Evolutionary conservation across 1,140 invertebrate species (phyloP).

Genomic region (Drosophila watanabei): DNA sequence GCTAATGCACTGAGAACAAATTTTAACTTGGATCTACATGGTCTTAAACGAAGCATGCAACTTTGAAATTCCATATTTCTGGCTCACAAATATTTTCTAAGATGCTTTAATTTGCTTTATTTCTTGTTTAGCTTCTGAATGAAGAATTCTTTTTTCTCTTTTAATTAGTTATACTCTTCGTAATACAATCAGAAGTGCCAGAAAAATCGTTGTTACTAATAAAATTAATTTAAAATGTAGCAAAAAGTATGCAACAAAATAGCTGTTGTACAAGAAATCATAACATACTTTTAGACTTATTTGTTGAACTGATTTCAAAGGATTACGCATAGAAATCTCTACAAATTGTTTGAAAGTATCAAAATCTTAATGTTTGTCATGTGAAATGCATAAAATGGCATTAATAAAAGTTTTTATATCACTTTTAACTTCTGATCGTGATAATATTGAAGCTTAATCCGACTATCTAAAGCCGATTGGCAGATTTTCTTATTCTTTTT

Average conservation of each 20-base stretch:
- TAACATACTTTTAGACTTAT: no score
- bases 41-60: not conserved
- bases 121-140: no score
- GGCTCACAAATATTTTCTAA: not conserved
- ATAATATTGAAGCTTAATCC: not conserved
- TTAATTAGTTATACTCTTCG: no score
- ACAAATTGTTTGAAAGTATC: no score
- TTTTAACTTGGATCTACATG: not conserved
- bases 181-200: not conserved
- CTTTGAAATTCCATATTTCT: not conserved
- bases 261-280: no score
- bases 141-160: no score
- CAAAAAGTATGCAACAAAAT: no score
- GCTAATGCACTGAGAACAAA: not conserved
- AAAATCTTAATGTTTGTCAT: not conserved
- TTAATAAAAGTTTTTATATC: not conserved
- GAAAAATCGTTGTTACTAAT: not conserved
- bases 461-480: not conserved
- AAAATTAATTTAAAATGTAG: not conserved
- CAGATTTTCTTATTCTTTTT: no score
- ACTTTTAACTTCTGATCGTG: not conserved
- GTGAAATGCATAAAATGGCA: no score
- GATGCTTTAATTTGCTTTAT: no score
- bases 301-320: no score
- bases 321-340: no score